Evolutionary conservation across 2,888 invertebrate genomes (phyloP).

Genomic region (Sarcophaga rosellei): DNA sequence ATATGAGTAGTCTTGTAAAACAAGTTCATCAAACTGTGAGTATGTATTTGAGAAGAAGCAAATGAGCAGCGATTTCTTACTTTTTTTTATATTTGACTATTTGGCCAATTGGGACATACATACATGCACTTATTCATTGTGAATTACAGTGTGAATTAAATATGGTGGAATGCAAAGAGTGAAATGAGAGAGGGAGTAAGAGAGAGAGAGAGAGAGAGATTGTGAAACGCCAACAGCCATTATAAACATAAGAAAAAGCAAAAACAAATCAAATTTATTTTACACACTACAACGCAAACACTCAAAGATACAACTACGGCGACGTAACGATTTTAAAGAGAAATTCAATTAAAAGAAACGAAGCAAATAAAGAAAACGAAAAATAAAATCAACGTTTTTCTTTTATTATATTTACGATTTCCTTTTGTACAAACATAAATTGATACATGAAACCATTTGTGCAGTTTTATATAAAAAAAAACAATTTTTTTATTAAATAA

Average conservation of each 20-base stretch:
- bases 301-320: neutral
- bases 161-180: neutral
- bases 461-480: neutral
- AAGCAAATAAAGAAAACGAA: constrained; percentile 24
- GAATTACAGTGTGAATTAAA: neutral
- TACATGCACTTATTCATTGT: neutral
- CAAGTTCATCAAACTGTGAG: no score
- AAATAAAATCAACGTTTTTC: neutral
- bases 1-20: no score
- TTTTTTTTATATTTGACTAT: neutral
- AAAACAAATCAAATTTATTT: no score
- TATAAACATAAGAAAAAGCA: neutral
- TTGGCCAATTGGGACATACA: neutral
- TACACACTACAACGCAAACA: neutral
- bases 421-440: constrained; percentile 9
- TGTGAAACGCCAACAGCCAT: neutral
- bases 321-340: neutral
- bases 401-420: constrained; percentile 34
- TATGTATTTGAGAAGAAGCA: no score
- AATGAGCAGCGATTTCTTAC: neutral
- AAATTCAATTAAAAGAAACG: constrained; percentile 34
- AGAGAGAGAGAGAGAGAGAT: neutral
- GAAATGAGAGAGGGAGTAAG: neutral
- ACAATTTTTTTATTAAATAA: neutral
- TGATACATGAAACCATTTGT: constrained; percentile 12